Evolutionary conservation across 2,113 vertebrate species (phyloP).

Genomic region (Indicator maculatus): DNA sequence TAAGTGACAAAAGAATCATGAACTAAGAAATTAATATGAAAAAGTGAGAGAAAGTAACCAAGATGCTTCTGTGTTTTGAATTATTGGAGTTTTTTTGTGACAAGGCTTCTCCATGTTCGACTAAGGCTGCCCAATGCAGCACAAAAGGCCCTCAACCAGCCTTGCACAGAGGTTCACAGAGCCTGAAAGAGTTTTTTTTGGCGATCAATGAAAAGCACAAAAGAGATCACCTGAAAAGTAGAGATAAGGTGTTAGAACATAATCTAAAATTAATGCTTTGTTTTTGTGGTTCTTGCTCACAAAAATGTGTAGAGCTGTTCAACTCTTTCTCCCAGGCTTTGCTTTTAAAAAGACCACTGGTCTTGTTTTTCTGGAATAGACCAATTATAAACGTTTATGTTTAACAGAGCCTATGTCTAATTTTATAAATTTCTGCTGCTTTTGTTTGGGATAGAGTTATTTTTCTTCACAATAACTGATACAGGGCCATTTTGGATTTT

Average conservation of each 20-base stretch:
- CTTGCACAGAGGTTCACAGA: not conserved
- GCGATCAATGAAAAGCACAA: not conserved
- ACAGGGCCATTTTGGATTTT: no score
- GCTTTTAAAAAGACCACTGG: not conserved
- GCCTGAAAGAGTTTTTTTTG: not conserved
- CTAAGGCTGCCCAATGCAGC: rapidly evolving
- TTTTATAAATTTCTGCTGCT: no score
- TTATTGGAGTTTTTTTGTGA: not conserved
- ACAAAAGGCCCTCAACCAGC: not conserved
- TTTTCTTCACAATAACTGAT: no score
- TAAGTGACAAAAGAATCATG: not conserved
- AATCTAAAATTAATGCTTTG: not conserved
- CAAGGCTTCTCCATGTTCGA: not conserved
- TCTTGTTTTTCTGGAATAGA: not conserved
- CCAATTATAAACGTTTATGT: not conserved
- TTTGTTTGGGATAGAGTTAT: no score
- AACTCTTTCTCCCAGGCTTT: not conserved
- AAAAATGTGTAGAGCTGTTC: not conserved
- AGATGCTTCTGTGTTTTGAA: not conserved
- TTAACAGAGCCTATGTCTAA: not conserved
- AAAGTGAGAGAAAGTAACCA: not conserved
- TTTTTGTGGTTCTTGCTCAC: not conserved
- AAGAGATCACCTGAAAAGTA: not conserved
- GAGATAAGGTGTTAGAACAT: not conserved
- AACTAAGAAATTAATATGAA: not conserved